Base-by-base conservation (phyloP, 2,888 invertebrate genomes). In the Rutpela maculata region DNA sequence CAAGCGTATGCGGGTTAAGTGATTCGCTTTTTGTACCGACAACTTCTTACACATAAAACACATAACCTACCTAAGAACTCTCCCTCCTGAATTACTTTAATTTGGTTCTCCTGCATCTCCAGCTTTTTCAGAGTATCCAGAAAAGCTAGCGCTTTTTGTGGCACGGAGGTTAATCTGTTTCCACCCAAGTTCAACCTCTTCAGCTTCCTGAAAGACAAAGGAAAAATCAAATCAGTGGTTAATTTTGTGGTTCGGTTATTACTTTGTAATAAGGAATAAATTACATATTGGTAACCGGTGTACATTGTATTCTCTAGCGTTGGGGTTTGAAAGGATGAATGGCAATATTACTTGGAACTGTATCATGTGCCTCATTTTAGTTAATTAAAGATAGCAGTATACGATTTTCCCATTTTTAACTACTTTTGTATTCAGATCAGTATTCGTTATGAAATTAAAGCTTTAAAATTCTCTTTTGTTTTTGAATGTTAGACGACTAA, bases 91-190 rank as follows among this genome's bases (percentile, higher is more conserved):
- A 97, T 96, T 38, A 92, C 90, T 59, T 93, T 91, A 78, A 97
- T 95, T 81, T 93, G 92, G 88, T 97, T 97, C 87, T 97, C 96
- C 87, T 97, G 97, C 91, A 97, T 93, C 90, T 97, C 97, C 67
- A 97, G 91, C 86, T 96, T 97, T 89, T 95, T 96, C 82, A 97
- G 90, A 84, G 94, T 95, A 86, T 95, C 95, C 82, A 97, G 91
- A 77, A 95, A 92, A 0, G 94, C 93, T n/a, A 97, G 92, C 0
- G 97, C 94, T 86, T 94, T 93, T 85, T 95, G 96, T 15, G 97
- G 97, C 66, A 97, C 93, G 12, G 92, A 91, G 50, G 93, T 92
- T 86, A 97, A 90, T 80, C 94, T 94, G 88, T 97, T 97, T 74
- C 95, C 96, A 38, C 97, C 97, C 81, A 97, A 91, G 90, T 97